Evolutionary conservation across 2,888 invertebrate species (phyloP), one percentile per base, ranked within the genome.

Genomic region (Archips xylosteana): DNA sequence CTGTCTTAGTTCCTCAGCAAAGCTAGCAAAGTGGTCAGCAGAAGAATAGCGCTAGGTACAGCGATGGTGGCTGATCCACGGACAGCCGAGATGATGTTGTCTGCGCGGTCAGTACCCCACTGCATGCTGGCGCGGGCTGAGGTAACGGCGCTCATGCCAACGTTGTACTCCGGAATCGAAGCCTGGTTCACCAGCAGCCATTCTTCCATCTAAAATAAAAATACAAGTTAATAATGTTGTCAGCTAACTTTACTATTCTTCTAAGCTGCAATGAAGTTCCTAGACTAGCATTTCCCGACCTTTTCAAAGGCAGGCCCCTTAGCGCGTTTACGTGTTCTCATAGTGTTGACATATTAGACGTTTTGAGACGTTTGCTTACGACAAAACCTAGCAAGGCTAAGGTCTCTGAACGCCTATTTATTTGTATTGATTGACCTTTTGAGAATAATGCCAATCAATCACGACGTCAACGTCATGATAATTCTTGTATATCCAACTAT

Each of bases 101-200:
- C 78, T 0, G 89, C 91, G 9, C 80, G 82, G 0, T 85, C 82
- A 0, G 85, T 83, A 0, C 94, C 94, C 94, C 93, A 93, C 10
- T 83, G 78, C 83, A 90, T 91, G 75, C 75, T 92, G 23, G 71
- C 67, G 13, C 91, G 84, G 0, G 90, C 85, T 0, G 89, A 87
- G 0, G 72, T 34, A 13, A 94, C 85, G 2, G 90, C 85, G 61
- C 54, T 86, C 1, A 92, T 75, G 5, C 92, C 94, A 0, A 82
- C 77, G 1, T 76, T 69, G 63, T 78, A 87, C 70, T 91, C 90
- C 0, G 92, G 91, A 49, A 92, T 78, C 0, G 77, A 59, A 1
- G 69, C 76, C 64, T 84, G 80, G 67, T 88, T 88, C 0, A 45
- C 78, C 5, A 70, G 75, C 1, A 94, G 84, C 94, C 94, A 94